Conservation (phyloP, 2,113 vertebrate species). For the Percopsis transmontana region DNA sequence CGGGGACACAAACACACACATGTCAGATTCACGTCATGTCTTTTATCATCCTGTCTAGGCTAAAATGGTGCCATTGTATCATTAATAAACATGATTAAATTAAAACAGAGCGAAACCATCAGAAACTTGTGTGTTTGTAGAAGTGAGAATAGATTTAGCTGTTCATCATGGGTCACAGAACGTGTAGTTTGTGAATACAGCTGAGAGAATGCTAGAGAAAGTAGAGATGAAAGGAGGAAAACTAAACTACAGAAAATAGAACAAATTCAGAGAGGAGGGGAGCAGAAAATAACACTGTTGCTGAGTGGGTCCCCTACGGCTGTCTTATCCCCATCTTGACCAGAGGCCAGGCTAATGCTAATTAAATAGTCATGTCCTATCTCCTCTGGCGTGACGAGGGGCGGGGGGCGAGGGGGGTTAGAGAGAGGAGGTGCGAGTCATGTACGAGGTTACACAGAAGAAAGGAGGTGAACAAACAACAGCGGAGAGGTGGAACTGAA, state of each 20-base stretch:
- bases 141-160: not conserved
- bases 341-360: slow-evolving; percentile 51
- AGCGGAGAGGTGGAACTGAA: not conserved
- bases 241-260: not conserved
- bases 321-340: slow-evolving; percentile 12
- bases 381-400: slow-evolving; percentile 38
- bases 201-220: not conserved
- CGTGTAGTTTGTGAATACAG: not conserved
- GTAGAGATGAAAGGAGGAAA: slow-evolving; percentile 3
- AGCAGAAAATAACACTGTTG: slow-evolving; percentile 29
- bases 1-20: not conserved
- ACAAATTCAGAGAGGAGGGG: not conserved
- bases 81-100: not conserved
- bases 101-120: not conserved
- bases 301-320: slow-evolving; percentile 42
- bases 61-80: not conserved
- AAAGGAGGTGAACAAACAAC: slow-evolving; percentile 8
- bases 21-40: not conserved
- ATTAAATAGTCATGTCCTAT: slow-evolving; percentile 69
- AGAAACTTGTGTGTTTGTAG: too few species aligned
- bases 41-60: too few species aligned
- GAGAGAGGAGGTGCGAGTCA: not conserved
- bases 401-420: slow-evolving; percentile 10
- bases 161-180: not conserved
- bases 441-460: not conserved